These are phyloP conservation scores for Oscheius sp. DNA, from an alignment of 2,888 invertebrate species.

Conservation along the genomic window DNA sequence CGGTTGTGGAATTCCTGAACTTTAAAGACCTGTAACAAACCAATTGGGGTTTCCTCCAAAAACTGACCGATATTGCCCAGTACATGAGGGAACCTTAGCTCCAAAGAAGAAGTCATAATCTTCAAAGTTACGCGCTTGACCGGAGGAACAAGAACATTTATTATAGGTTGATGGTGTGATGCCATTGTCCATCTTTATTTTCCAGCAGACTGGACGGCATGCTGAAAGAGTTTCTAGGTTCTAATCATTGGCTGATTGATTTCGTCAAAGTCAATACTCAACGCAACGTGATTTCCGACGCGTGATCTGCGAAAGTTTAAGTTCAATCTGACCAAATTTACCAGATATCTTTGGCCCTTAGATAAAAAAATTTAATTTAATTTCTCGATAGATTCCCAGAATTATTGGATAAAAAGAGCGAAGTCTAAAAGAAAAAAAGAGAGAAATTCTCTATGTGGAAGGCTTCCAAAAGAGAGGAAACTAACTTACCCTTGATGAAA, in stretches of 20 bases:
- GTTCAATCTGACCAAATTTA: background rate
- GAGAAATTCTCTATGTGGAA: background rate
- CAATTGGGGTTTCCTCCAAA: background rate
- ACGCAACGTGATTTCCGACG: background rate
- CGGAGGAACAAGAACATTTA: slow-evolving; percentile 34
- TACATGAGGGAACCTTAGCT: slow-evolving; percentile 4
- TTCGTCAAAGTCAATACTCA: background rate
- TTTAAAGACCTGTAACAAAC: slow-evolving; percentile 39
- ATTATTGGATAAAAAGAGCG: background rate
- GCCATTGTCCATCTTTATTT: slow-evolving; percentile 25
- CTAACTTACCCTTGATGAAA: slow-evolving; percentile 2
- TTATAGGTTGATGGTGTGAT: slow-evolving; percentile 37
- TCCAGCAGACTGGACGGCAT: slow-evolving; percentile 36
- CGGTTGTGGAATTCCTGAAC: slow-evolving; percentile 38
- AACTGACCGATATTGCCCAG: slow-evolving; percentile 9
- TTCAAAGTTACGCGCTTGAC: background rate
- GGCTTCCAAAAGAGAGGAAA: too few species aligned
- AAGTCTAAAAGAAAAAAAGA: too few species aligned
- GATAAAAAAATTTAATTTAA: background rate
- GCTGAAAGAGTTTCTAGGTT: slow-evolving; percentile 34
- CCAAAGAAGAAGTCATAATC: slow-evolving; percentile 24
- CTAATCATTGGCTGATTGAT: background rate
- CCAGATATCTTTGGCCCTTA: too few species aligned
- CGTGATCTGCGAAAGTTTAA: background rate
- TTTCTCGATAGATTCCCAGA: background rate